Evolutionary conservation across 2,797 vertebrate genomes (phyloP).

Genomic region (Philypnodon macrostomus): DNA sequence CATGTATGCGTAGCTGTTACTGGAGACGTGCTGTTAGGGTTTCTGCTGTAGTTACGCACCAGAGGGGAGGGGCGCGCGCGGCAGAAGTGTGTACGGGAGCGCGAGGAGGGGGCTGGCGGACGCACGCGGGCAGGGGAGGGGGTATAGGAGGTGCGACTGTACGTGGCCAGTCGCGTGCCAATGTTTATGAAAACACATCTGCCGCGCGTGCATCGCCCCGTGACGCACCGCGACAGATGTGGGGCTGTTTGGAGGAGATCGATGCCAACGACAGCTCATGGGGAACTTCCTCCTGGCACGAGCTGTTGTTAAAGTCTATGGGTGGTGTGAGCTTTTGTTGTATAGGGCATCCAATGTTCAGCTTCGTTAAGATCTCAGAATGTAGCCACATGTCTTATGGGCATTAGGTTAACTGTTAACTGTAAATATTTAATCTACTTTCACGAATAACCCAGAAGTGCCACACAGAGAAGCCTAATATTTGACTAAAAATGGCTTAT

Average conservation of each 20-base stretch:
- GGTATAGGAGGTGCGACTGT: slow-evolving; percentile 29
- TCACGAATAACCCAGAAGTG: too few species aligned
- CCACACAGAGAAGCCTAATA: too few species aligned
- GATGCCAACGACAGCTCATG: slow-evolving; percentile 50
- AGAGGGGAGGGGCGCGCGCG: slow-evolving; percentile 14
- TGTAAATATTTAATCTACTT: too few species aligned
- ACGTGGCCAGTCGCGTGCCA: slow-evolving; percentile 72
- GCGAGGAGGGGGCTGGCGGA: slow-evolving; percentile 9
- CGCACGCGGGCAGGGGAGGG: slow-evolving; percentile 32
- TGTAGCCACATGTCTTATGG: too few species aligned
- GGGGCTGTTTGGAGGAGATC: slow-evolving; percentile 48
- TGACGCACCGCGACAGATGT: slow-evolving; percentile 52
- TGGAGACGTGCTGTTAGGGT: slow-evolving; percentile 65
- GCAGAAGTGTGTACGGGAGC: slow-evolving; percentile 26
- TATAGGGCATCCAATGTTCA: too few species aligned
- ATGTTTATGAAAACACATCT: slow-evolving; percentile 74
- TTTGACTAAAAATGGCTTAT: too few species aligned
- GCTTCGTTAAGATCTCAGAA: too few species aligned
- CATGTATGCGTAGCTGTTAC: slow-evolving; percentile 47
- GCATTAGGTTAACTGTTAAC: too few species aligned
- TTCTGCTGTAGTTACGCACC: slow-evolving; percentile 65
- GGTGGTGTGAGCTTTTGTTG: too few species aligned
- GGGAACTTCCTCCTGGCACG: too few species aligned
- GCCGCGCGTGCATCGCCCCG: slow-evolving; percentile 42
- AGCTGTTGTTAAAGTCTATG: too few species aligned